Conservation (phyloP, 2,113 vertebrate species). For the Halcyon malimbica region DNA sequence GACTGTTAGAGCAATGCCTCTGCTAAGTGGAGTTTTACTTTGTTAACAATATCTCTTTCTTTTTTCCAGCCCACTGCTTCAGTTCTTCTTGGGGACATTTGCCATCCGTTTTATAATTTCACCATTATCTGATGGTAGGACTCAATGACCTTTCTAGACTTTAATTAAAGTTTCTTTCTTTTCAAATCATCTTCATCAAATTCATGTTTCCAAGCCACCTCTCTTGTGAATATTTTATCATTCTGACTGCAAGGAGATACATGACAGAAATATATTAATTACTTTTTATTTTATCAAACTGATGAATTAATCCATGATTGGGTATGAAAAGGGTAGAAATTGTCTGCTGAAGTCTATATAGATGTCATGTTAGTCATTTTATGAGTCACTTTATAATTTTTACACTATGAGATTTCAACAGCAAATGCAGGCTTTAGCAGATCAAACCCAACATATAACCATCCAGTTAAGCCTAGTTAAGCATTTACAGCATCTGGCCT, state of each 20-base stretch:
- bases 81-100: conserved; percentile 64
- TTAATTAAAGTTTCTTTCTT: conserved; percentile 77
- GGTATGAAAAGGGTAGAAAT: conserved; percentile 49
- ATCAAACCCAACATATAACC: neutral
- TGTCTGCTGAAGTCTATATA: conserved; percentile 19
- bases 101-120: conserved; percentile 70
- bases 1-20: neutral
- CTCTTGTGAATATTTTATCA: conserved; percentile 66
- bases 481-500: neutral
- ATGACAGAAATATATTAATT: conserved; percentile 67
- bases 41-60: neutral
- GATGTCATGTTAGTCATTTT: conserved; percentile 29
- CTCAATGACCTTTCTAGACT: conserved; percentile 73
- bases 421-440: neutral
- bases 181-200: conserved; percentile 70
- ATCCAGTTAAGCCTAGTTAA: neutral
- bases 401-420: conserved; percentile 4
- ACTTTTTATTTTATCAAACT: conserved; percentile 58
- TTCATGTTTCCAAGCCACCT: conserved; percentile 63
- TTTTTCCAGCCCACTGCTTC: conserved; percentile 43
- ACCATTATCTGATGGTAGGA: conserved; percentile 66
- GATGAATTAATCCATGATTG: conserved; percentile 56
- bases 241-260: conserved; percentile 52
- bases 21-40: conserved; percentile 11
- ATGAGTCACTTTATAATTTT: conserved; percentile 20